phyloP scores from a whole-genome alignment of 2,113 vertebrate genomes.

The Psammodynastes pulverulentus region DNA sequence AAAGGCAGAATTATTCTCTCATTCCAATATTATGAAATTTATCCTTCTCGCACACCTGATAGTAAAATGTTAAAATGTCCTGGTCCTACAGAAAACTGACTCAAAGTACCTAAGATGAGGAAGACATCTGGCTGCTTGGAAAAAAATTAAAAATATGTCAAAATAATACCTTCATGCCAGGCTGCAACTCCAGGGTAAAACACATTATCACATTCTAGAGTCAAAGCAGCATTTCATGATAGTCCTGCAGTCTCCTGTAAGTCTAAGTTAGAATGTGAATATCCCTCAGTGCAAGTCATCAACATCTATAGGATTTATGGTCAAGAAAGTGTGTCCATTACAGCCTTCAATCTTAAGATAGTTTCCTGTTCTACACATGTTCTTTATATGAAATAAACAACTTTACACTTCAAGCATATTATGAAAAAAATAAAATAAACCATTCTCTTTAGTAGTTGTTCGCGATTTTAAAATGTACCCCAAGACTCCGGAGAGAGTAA shows the following conservation, averaged over 20 bases:
- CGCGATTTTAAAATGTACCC: constrained; percentile 1
- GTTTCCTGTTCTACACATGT: neutral
- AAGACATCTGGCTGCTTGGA: neutral
- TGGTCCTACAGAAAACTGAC: neutral
- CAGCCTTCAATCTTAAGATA: neutral
- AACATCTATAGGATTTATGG: neutral
- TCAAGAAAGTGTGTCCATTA: neutral
- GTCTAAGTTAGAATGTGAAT: neutral
- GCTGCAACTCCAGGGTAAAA: neutral
- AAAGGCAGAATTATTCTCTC: neutral
- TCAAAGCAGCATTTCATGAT: neutral
- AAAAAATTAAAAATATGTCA: neutral
- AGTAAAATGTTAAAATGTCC: neutral
- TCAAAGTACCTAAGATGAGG: neutral
- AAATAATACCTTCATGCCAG: neutral
- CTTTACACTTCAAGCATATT: neutral
- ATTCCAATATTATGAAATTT: neutral
- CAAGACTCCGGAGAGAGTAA: constrained; percentile 5
- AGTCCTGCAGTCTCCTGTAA: neutral
- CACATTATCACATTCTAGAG: neutral
- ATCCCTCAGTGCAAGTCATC: neutral
- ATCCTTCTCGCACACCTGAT: neutral
- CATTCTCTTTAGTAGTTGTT: constrained; percentile 33
- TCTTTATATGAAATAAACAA: neutral
- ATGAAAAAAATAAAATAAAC: constrained; percentile 18